Evolutionary conservation across 2,888 invertebrate genomes (phyloP), one percentile per base, ranked within the genome.

Genomic region (Euzophera pinguis): DNA sequence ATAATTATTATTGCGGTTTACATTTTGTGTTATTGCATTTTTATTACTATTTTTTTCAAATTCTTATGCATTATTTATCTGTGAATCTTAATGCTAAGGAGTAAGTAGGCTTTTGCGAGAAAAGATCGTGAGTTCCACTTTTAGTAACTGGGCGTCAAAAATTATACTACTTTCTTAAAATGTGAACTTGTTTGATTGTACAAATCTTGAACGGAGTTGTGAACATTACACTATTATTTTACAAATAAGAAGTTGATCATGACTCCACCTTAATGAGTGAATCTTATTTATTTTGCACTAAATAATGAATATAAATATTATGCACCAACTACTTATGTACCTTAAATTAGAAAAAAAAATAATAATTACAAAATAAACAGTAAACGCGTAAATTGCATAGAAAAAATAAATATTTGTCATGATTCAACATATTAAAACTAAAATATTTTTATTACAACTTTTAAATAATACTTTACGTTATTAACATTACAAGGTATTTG

Each of bases 401-500:
- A 77, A 73, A 73, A 81, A 84, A 84, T 80, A 85, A 84, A 83
- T 81, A 83, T 81, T 82, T 88, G 86, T 88, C 87, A 87, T 87
- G 87, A 81, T 83, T 78, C 63, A 84, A 87, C 79, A 67, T 73
- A 75, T 70, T 75, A 81, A 65, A 74, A 62, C 75, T 81, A 81
- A 79, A 75, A 75, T 77, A 75, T 73, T 65, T 63, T 65, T 68
- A 60, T 59, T 69, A 65, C 73, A 72, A 73, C 74, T 67, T 75
- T 70, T 71, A 77, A 79, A 81, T 85, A 85, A 85, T 84, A 87
- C 85, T 87, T 49, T 27, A 49, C 70, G 71, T 71, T 65, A 72
- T 71, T 73, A 73, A 71, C 69, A 63, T 61, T 58, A 66, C 54
- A 59, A 38, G 41, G 53, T 55, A 73, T 69, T 85, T 85, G 84